phyloP scores from a whole-genome alignment of 1,140 invertebrate genomes.

The Drosophila murphyi region DNA sequence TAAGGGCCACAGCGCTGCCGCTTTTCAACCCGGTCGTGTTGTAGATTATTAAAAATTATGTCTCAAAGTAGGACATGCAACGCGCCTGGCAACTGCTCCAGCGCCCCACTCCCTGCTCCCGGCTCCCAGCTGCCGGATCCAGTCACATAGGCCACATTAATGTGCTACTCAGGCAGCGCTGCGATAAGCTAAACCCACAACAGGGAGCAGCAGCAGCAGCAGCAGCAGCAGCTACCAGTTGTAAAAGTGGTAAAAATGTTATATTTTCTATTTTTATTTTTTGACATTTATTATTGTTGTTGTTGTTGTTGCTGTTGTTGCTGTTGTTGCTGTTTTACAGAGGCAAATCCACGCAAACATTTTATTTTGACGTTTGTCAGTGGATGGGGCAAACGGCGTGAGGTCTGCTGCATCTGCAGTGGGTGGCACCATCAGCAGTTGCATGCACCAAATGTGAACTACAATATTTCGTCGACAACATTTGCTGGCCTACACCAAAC shows the following conservation, averaged over 20 bases:
- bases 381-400: conserved; percentile 20
- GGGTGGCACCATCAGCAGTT: conserved; percentile 10
- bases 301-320: conserved; percentile 43
- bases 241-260: conserved; percentile 63
- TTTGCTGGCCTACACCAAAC: conserved; percentile 40
- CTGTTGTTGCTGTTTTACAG: conserved; percentile 28
- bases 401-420: neutral
- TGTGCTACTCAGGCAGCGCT: conserved; percentile 55
- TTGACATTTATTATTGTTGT: conserved; percentile 39
- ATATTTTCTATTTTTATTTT: conserved; percentile 32
- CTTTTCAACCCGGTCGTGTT: conserved; percentile 63
- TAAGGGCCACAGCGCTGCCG: conserved; percentile 24
- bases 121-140: neutral
- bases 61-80: conserved; percentile 81
- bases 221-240: conserved; percentile 65
- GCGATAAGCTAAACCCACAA: conserved; percentile 61
- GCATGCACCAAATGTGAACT: neutral
- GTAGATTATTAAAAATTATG: conserved; percentile 83
- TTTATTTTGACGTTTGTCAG: conserved; percentile 80
- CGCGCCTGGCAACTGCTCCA: conserved; percentile 34
- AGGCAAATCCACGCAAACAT: conserved; percentile 80
- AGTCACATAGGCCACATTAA: conserved; percentile 81
- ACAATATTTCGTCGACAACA: conserved; percentile 16
- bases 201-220: conserved; percentile 14
- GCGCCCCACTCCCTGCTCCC: neutral